Evolutionary conservation across 2,888 invertebrate genomes (phyloP).

Genomic region (Oxytorus armatus): DNA sequence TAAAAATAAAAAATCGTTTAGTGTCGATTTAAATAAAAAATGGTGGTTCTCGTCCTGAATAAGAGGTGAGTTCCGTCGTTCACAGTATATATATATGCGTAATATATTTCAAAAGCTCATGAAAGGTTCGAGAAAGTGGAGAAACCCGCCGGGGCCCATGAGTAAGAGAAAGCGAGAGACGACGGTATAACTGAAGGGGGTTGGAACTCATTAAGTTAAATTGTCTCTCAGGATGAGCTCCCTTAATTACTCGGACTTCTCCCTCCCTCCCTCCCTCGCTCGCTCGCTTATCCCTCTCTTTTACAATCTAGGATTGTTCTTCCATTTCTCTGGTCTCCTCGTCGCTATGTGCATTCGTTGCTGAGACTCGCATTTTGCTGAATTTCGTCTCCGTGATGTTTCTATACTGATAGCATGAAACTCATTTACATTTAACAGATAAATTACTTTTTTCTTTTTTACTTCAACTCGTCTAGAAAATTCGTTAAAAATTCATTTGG

Average conservation of each 20-base stretch:
- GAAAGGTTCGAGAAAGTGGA: conserved; percentile 69
- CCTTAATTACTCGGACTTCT: conserved; percentile 81
- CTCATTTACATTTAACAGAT: conserved; percentile 57
- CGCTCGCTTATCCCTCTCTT: conserved; percentile 19
- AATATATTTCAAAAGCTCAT: conserved; percentile 43
- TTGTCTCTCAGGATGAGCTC: conserved; percentile 83
- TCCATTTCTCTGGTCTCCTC: conserved; percentile 43
- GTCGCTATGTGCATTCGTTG: conserved; percentile 38
- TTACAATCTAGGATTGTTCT: conserved; percentile 11
- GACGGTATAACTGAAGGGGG: conserved; percentile 50
- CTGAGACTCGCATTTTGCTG: conserved; percentile 47
- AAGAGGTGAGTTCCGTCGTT: conserved; percentile 20
- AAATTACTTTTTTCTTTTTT: conserved; percentile 40
- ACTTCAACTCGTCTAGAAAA: conserved; percentile 3
- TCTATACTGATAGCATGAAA: conserved; percentile 45
- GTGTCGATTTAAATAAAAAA: not conserved
- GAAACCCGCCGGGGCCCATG: conserved; percentile 66
- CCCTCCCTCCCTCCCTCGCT: conserved; percentile 22
- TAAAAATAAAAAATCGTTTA: conserved; percentile 37
- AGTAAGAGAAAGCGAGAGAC: conserved; percentile 26
- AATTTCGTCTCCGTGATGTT: conserved; percentile 49
- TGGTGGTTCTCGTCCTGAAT: conserved; percentile 31
- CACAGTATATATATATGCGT: not conserved
- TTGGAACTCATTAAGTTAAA: conserved; percentile 82
- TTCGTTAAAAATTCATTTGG: conserved; percentile 5